Percentiles rank a stretch among this genome's conserved stretches.
These are phyloP conservation scores for Pampusana beccarii DNA, from an alignment of 2,113 vertebrate species.

Conservation along the genomic window DNA sequence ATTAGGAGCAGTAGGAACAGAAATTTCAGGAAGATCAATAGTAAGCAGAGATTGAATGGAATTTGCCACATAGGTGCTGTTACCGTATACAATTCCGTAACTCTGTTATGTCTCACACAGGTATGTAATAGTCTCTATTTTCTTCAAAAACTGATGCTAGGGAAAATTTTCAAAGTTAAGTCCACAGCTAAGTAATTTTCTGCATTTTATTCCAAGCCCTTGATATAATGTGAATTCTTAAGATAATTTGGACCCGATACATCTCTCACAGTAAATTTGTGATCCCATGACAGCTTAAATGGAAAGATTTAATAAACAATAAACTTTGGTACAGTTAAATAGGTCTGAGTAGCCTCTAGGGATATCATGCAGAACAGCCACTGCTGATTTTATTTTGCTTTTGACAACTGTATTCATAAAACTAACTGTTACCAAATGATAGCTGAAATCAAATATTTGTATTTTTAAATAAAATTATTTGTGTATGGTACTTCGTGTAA, in stretches of 20 bases:
- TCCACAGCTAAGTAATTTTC: neutral
- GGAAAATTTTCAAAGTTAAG: neutral
- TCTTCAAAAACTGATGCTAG: neutral
- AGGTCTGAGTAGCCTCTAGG: neutral
- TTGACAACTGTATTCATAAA: neutral
- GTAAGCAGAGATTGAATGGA: neutral
- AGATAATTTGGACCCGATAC: neutral
- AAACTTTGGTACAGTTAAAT: neutral
- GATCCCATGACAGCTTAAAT: neutral
- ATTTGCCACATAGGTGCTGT: neutral
- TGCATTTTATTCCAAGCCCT: neutral
- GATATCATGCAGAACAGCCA: neutral
- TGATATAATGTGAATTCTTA: neutral
- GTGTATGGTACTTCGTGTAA: neutral
- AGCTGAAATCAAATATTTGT: neutral
- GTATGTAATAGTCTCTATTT: neutral
- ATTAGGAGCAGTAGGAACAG: neutral
- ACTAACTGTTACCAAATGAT: neutral
- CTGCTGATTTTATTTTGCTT: neutral
- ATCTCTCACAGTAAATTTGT: neutral
- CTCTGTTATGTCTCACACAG: neutral
- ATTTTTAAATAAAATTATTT: neutral
- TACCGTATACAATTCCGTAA: neutral
- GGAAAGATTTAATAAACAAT: neutral
- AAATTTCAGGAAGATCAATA: neutral